These are phyloP conservation scores for Passerina amoena DNA, from an alignment of 2,113 vertebrate species.

Conservation along the genomic window DNA sequence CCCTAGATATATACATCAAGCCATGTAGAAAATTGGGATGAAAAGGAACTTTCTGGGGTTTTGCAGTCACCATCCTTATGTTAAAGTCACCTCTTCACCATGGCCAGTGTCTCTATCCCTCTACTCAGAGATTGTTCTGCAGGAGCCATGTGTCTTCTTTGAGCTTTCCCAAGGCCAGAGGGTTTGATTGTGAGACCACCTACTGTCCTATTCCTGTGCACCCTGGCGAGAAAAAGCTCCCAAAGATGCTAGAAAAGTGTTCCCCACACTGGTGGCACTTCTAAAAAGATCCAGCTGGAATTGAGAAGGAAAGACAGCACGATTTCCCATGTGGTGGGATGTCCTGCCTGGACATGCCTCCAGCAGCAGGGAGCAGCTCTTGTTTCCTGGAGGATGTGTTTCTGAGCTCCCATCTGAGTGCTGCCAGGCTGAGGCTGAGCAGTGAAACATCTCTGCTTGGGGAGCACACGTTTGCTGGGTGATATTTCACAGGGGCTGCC, in stretches of 20 bases:
- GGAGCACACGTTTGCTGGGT: neutral
- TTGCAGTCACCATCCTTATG: neutral
- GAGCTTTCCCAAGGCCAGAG: neutral
- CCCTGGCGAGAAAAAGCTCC: neutral
- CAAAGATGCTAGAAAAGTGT: neutral
- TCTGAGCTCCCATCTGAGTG: fast-evolving
- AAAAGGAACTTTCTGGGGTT: neutral
- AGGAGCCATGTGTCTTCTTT: neutral
- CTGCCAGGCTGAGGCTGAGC: neutral
- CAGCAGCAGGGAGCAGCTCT: neutral
- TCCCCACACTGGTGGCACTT: neutral
- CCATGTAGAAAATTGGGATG: neutral
- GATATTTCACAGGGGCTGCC: neutral
- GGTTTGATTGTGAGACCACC: neutral
- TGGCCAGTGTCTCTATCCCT: neutral
- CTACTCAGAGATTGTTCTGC: neutral
- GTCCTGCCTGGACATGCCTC: neutral
- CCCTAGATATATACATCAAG: neutral
- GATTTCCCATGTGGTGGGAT: neutral
- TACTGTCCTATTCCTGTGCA: neutral
- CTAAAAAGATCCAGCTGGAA: neutral
- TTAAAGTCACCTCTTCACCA: neutral
- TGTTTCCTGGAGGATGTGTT: fast-evolving
- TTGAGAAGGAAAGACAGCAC: neutral
- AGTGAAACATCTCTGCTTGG: neutral